These are phyloP conservation scores for Xenopus tropicalis DNA, from an alignment of 2,113 vertebrate species.

Conservation along the genomic window DNA sequence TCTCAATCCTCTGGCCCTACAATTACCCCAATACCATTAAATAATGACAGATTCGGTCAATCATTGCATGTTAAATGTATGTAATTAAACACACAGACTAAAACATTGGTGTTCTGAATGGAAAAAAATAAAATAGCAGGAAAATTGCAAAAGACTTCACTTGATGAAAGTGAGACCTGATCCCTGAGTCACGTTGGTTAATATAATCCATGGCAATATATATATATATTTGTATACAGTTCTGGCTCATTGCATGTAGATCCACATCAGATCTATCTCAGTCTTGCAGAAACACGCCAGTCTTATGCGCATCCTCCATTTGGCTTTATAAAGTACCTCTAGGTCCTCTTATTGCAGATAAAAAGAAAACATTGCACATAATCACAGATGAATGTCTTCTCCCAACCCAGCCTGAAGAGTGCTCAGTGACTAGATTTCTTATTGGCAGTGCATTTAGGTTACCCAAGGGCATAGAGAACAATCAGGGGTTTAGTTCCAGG, in stretches of 20 bases:
- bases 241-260: conserved; percentile 1
- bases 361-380: conserved; percentile 59
- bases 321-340: conserved; percentile 41
- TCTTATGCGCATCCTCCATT: conserved; percentile 25
- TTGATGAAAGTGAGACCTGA: not conserved
- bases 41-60: not conserved
- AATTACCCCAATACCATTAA: not conserved
- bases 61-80: not conserved
- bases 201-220: not conserved
- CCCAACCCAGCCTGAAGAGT: conserved; percentile 32
- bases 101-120: not conserved
- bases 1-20: not conserved
- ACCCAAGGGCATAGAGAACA: not conserved
- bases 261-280: conserved; percentile 10
- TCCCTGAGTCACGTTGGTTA: conserved; percentile 29
- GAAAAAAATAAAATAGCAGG: not conserved
- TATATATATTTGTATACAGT: conserved; percentile 5
- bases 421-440: conserved; percentile 26
- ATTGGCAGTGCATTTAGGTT: conserved; percentile 20
- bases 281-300: conserved; percentile 10
- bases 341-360: conserved; percentile 50
- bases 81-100: not conserved
- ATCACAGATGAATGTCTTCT: conserved; percentile 44
- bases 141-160: not conserved
- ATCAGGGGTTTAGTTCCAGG: conserved; percentile 90